A percentile compares a stretch with the other conserved stretches of the same genome.
Conservation (phyloP, 2,888 invertebrate genomes). For the Diarsia rubi region DNA sequence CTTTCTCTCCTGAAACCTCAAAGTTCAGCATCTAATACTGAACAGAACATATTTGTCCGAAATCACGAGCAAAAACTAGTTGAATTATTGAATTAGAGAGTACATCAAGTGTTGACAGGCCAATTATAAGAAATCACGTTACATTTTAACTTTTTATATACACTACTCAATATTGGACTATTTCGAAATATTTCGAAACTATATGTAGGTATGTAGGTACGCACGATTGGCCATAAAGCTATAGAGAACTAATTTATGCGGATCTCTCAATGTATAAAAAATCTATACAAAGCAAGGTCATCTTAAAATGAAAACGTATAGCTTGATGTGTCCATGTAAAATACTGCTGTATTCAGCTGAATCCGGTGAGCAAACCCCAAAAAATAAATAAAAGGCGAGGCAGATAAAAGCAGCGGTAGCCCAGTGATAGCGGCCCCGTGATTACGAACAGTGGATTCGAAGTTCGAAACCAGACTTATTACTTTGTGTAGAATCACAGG, state of each 20-base stretch:
- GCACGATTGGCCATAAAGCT: too few relatives aligned
- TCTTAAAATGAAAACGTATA: too few relatives aligned
- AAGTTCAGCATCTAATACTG: not conserved
- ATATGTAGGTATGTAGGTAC: not conserved
- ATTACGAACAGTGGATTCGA: too few relatives aligned
- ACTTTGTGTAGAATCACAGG: too few relatives aligned
- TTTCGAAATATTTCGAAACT: not conserved
- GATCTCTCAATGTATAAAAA: too few relatives aligned
- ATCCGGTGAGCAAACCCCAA: not conserved
- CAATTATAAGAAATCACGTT: constrained; percentile 47
- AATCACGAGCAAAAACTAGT: constrained; percentile 23
- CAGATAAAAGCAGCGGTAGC: not conserved
- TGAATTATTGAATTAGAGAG: constrained; percentile 25
- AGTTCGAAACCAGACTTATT: too few relatives aligned
- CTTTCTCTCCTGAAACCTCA: not conserved
- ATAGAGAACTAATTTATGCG: too few relatives aligned
- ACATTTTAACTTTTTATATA: constrained; percentile 4
- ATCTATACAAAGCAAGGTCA: too few relatives aligned
- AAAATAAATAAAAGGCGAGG: not conserved
- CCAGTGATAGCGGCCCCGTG: too few relatives aligned
- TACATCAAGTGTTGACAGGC: constrained; percentile 44
- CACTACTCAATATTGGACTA: not conserved
- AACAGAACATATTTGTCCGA: not conserved
- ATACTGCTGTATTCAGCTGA: not conserved
- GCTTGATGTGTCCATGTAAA: not conserved